These are phyloP conservation scores for Diplosoma virens DNA, from an alignment of 23 tunicate species.

Conservation along the genomic window DNA sequence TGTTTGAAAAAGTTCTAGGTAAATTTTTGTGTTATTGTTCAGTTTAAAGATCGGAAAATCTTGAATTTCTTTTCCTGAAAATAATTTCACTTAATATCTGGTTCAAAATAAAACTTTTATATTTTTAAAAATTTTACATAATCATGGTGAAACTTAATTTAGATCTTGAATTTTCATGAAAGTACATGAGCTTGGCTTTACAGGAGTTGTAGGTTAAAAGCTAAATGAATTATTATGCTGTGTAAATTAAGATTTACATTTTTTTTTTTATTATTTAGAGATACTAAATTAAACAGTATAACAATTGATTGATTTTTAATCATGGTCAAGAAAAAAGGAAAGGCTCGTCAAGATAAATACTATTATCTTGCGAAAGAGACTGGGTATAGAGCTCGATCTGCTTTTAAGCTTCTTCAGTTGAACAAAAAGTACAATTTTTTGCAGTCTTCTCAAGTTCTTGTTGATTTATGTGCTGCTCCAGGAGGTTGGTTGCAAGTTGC, in stretches of 20 bases:
- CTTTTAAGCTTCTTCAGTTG: slow-evolving; percentile 92
- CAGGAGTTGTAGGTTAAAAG: too few relatives aligned
- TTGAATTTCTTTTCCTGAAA: too few relatives aligned
- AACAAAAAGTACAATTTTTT: slow-evolving; percentile 89
- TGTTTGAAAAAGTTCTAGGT: too few relatives aligned
- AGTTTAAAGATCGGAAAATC: too few relatives aligned
- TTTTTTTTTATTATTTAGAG: not conserved
- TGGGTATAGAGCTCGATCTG: slow-evolving; percentile 95
- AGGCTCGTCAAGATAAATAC: slow-evolving; percentile 89
- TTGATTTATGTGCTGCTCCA: slow-evolving; percentile 98
- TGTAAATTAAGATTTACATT: not conserved
- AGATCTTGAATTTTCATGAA: too few relatives aligned
- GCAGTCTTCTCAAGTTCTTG: slow-evolving; percentile 77
- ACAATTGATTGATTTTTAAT: not conserved
- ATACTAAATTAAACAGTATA: not conserved
- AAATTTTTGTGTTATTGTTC: too few relatives aligned
- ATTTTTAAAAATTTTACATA: too few relatives aligned
- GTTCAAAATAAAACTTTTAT: too few relatives aligned
- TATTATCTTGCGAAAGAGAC: slow-evolving; percentile 96
- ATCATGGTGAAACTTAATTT: too few relatives aligned
- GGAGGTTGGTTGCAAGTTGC: slow-evolving; percentile 99
- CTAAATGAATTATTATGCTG: too few relatives aligned
- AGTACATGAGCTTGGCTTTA: too few relatives aligned
- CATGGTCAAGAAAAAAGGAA: slow-evolving; percentile 91
- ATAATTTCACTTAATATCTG: too few relatives aligned